Percentiles rank a stretch among this genome's conserved stretches.
Conservation (phyloP, 2,888 invertebrate genomes). For the Diabrotica balteata region DNA sequence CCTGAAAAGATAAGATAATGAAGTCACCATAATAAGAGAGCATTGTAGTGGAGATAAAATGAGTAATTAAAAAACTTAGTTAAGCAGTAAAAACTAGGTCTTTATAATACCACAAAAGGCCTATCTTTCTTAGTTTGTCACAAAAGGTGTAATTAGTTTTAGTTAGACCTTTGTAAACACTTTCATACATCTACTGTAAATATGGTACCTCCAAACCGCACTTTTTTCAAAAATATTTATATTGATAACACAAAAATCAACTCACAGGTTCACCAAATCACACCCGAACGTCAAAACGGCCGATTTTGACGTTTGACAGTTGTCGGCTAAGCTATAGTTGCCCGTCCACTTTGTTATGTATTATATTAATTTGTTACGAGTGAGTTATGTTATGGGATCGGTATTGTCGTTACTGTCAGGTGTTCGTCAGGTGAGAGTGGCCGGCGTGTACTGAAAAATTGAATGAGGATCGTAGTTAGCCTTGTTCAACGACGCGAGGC, state of each 20-base stretch:
- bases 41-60: too few relatives aligned
- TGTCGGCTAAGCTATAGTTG: conserved; percentile 1
- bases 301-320: conserved; percentile 27
- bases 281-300: conserved; percentile 1
- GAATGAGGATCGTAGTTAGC: conserved; percentile 43
- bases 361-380: conserved; percentile 11
- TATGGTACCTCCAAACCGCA: neutral
- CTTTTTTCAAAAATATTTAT: conserved; percentile 11
- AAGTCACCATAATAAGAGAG: too few relatives aligned
- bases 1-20: too few relatives aligned
- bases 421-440: conserved; percentile 59
- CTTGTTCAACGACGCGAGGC: conserved; percentile 46
- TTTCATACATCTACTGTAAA: too few relatives aligned
- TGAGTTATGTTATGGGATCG: neutral
- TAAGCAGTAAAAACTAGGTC: too few relatives aligned
- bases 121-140: too few relatives aligned
- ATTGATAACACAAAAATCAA: neutral
- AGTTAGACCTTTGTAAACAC: too few relatives aligned
- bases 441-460: conserved; percentile 53
- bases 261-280: conserved; percentile 3
- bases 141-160: too few relatives aligned
- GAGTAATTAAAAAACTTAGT: too few relatives aligned
- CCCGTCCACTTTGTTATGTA: neutral
- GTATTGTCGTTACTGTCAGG: conserved; percentile 43
- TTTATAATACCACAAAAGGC: too few relatives aligned